A percentile compares a stretch with the other conserved stretches of the same genome.
phyloP scores from a whole-genome alignment of 2,113 vertebrate species.

The Paracanthobrama guichenoti region DNA sequence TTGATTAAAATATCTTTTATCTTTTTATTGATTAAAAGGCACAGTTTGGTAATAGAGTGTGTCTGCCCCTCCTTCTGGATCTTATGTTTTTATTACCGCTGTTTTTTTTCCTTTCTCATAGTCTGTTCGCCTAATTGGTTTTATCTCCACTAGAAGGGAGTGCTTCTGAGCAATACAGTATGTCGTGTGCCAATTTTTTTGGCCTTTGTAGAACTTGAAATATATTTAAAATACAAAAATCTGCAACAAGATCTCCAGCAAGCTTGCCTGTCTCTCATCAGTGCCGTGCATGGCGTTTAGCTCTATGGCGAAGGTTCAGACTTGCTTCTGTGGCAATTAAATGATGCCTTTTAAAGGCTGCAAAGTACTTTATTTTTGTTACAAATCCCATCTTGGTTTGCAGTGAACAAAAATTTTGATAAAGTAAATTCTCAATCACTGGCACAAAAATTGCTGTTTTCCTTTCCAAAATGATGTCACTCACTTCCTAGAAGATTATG shows the following conservation, averaged over 20 bases:
- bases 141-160: constrained; percentile 10
- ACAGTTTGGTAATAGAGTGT: constrained; percentile 74
- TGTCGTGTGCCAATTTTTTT: not conserved
- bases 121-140: not conserved
- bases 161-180: not conserved
- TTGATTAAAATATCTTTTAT: constrained; percentile 81
- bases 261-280: not conserved
- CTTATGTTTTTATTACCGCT: constrained; percentile 52
- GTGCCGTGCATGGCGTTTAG: not conserved
- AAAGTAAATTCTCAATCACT: too few species aligned
- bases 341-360: not conserved
- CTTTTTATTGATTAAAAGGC: constrained; percentile 83
- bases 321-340: not conserved
- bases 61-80: constrained; percentile 59
- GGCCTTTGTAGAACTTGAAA: not conserved
- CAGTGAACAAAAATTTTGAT: too few species aligned
- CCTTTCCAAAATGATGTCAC: not conserved
- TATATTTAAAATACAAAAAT: not conserved
- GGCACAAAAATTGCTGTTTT: too few species aligned
- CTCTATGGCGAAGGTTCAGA: not conserved
- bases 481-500: not conserved
- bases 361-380: not conserved
- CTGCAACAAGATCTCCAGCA: not conserved
- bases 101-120: constrained; percentile 15
- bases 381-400: too few species aligned